Percentiles rank a stretch among this genome's conserved stretches.
phyloP scores from a whole-genome alignment of 2,113 vertebrate genomes.

The Todiramphus saurophagus region DNA sequence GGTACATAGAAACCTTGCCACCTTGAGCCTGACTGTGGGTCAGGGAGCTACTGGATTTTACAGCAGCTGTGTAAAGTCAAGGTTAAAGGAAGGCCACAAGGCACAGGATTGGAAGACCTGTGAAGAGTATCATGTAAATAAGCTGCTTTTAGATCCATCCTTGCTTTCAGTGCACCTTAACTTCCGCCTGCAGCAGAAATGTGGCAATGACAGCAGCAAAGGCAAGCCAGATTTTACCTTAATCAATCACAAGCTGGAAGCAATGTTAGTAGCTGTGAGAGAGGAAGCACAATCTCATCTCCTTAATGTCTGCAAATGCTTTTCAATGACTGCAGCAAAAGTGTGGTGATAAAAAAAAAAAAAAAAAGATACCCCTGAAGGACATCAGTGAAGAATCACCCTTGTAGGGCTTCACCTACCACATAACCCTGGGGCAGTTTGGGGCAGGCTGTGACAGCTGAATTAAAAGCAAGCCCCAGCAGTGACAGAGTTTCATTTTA shows the following conservation, averaged over 20 bases:
- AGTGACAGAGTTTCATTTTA: rapidly evolving
- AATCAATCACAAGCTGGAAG: constrained; percentile 18
- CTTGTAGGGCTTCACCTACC: not conserved
- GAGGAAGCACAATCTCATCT: not conserved
- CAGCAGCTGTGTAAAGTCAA: not conserved
- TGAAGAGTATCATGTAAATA: not conserved
- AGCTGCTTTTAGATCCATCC: not conserved
- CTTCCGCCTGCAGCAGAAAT: constrained; percentile 1
- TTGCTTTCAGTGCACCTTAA: not conserved
- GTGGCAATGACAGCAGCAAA: not conserved
- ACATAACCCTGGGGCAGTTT: not conserved
- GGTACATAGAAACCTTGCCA: not conserved
- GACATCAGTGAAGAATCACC: not conserved
- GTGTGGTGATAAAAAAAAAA: not conserved
- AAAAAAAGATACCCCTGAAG: not conserved
- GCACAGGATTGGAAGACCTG: not conserved
- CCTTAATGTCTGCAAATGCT: not conserved
- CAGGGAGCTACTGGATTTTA: not conserved
- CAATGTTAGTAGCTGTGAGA: not conserved
- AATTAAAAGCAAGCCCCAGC: not conserved
- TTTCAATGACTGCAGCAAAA: not conserved
- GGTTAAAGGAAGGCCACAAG: not conserved
- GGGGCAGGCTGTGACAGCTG: not conserved
- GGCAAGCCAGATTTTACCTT: constrained; percentile 47
- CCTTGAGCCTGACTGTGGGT: not conserved